Evolutionary conservation across 2,113 vertebrate species (phyloP).

Genomic region (Hiodon tergisus): DNA sequence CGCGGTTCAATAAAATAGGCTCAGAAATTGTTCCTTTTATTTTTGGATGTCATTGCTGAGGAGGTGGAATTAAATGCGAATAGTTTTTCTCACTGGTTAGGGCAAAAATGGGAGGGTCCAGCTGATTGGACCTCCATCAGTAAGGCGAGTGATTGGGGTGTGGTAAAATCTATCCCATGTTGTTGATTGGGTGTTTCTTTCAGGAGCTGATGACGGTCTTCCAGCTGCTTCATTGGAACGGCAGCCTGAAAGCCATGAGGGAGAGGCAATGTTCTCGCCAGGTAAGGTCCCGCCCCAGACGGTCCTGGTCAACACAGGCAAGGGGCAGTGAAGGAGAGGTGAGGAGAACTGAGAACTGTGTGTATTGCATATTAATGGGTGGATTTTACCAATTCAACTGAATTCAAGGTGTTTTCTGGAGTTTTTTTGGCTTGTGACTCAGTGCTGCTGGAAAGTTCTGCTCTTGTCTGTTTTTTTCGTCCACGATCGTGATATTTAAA

Average conservation of each 20-base stretch:
- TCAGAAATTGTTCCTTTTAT: not conserved
- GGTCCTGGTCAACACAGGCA: too few relatives aligned
- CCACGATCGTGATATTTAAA: too few relatives aligned
- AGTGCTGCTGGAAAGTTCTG: too few relatives aligned
- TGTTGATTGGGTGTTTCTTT: constrained; percentile 26
- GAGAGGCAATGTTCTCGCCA: constrained; percentile 94
- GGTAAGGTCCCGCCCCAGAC: constrained; percentile 54
- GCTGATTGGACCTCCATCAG: too few relatives aligned
- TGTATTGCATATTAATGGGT: too few relatives aligned
- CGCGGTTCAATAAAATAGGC: not conserved
- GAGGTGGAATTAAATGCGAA: not conserved
- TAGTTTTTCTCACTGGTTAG: not conserved
- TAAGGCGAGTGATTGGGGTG: too few relatives aligned
- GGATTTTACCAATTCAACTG: too few relatives aligned
- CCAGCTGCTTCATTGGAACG: constrained; percentile 95
- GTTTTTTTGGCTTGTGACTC: too few relatives aligned
- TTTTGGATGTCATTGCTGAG: not conserved
- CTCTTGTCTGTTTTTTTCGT: too few relatives aligned
- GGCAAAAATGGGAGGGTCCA: not conserved
- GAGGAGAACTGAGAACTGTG: too few relatives aligned
- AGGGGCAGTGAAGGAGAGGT: not conserved
- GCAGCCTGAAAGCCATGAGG: constrained; percentile 95
- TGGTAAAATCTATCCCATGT: not conserved
- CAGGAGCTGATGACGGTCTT: constrained; percentile 98
- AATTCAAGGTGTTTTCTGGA: too few relatives aligned